phyloP scores from a whole-genome alignment of 1,140 invertebrate species.

The Andricus grossulariae region DNA sequence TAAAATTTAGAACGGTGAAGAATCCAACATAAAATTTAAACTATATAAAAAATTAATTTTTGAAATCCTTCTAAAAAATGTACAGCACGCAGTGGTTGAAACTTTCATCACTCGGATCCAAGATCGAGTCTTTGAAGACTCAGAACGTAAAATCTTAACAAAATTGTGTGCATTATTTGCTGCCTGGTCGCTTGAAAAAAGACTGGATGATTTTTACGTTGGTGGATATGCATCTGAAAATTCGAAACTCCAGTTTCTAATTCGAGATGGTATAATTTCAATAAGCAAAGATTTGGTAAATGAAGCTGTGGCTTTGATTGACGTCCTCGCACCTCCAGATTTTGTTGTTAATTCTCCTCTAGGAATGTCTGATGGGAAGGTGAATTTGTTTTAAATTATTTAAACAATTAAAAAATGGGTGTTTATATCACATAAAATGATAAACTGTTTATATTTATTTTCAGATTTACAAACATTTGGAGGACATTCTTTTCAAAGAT shows the following conservation, averaged over 20 bases:
- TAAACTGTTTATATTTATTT: neutral
- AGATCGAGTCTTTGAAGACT: constrained; percentile 74
- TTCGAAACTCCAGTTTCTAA: constrained; percentile 77
- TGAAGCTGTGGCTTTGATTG: constrained; percentile 90
- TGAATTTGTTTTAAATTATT: constrained; percentile 63
- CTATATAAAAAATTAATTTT: constrained; percentile 13
- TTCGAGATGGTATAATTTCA: constrained; percentile 81
- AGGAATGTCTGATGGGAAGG: constrained; percentile 87
- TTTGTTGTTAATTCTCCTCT: constrained; percentile 89
- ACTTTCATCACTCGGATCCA: constrained; percentile 53
- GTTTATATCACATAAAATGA: neutral
- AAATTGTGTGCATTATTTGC: constrained; percentile 85
- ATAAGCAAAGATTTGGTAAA: constrained; percentile 84
- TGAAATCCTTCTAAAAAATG: neutral
- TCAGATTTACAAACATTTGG: constrained; percentile 17
- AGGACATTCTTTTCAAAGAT: neutral
- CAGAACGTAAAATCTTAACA: constrained; percentile 77
- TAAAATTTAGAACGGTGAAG: too few species aligned
- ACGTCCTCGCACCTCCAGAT: constrained; percentile 92
- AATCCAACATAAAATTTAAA: neutral
- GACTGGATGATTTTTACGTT: constrained; percentile 86
- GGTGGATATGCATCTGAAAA: constrained; percentile 78
- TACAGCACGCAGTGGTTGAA: constrained; percentile 41
- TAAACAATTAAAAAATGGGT: neutral
- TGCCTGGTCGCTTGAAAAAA: constrained; percentile 83